Base-by-base conservation (phyloP, 2,888 invertebrate species). In the Dryobota labecula region DNA sequence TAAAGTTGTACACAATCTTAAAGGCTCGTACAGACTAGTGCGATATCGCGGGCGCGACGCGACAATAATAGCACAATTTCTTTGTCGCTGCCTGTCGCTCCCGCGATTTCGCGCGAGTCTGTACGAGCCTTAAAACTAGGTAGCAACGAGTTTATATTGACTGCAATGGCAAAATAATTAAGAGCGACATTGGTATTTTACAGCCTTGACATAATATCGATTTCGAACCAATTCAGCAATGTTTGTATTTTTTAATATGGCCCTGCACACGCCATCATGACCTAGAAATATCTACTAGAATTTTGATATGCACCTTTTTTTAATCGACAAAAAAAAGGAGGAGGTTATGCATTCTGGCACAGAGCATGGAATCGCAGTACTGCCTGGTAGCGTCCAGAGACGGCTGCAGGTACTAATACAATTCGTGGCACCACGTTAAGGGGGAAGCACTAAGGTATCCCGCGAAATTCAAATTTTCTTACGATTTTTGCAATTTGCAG, bases 121-220 rank as follows among this genome's bases (percentile, higher is more conserved):
- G n/a, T n/a, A n/a, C n/a, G n/a, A n/a, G n/a, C n/a, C n/a, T n/a
- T n/a, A 15, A 38, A 51, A 47, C 36, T 36, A 60, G 6, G 27
- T 43, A 30, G 24, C 27, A 13, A n/a, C 60, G 5, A 58, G 15
- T 15, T 24, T 33, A 30, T 33, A 63, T 51, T 41, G 61, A 18
- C 47, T 69, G 82, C 82, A 76, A 63, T 53, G 54, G 24, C 58
- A 76, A 45, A 76, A 51, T 69, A 81, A 81, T 82, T 76, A 62
- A 69, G 63, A 38, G 36, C 27, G 58, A 49, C 76, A 81, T 77
- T 81, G 82, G 47, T n/a, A n/a, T 45, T 33, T 49, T 45, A 38
- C 60, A 51, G 24, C 69, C 77, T 81, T 76, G 82, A 56, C 77
- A 24, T 49, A 58, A 69, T 61, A 76, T 69, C 43, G 58, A 81